Evolutionary conservation across 2,888 invertebrate genomes (phyloP), one percentile per base, ranked within the genome.

Genomic region (Lasioglossum figueresi): DNA sequence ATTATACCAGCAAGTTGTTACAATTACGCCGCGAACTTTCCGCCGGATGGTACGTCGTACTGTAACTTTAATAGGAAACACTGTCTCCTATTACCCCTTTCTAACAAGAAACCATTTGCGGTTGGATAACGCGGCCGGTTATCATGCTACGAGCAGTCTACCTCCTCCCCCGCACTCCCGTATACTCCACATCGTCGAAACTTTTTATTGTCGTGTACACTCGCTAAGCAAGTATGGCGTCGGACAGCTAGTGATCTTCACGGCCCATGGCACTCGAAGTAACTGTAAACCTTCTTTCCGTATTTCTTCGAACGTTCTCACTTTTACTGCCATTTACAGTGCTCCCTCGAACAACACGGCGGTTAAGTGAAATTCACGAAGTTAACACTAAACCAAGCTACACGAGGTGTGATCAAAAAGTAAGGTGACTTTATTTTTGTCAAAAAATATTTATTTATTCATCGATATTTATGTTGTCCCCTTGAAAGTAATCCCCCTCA

Each of bases 41-140:
- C 78, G 27, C 71, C 73, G 79, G 74, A 79, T 78, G 78, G 74
- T 40, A 78, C 75, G 71, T 79, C 37, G 75, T 71, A 74, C 82
- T 83, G 85, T 79, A 84, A 88, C 82, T 88, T 89, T 89, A 89
- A 88, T 85, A 80, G 83, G 85, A 79, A 86, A 86, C 79, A 86
- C 77, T 80, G 85, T 81, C 85, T 85, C 43, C 78, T 77, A 80
- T 81, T 85, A 85, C 63, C 34, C 68, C 48, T 74, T 52, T 82
- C 86, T 86, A 86, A 89, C 85, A 82, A 89, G 88, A 84, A 85
- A 76, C 85, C 74, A 81, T 87, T 87, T 80, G 85, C 40, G 80
- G 83, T 56, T 59, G 88, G 79, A 88, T 83, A 88, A 87, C 79
- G 80, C 82, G 37, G 66, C 8, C 73, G 76, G 52, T 76, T 81